phyloP scores from a whole-genome alignment of 1,140 invertebrate species.

The Ceratoteleas bidentatus region DNA sequence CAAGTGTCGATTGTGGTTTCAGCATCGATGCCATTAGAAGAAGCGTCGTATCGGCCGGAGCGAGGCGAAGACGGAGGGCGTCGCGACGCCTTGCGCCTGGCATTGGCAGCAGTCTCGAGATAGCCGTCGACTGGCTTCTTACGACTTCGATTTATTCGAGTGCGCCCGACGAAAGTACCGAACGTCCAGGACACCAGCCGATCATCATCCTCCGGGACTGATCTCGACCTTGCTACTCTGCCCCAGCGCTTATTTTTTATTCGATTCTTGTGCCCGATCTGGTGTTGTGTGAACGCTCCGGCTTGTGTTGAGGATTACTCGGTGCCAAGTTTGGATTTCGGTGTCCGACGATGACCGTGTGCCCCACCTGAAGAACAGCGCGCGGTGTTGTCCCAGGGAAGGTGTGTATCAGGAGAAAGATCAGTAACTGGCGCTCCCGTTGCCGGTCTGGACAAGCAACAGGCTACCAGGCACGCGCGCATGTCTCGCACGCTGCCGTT shows the following conservation, averaged over 20 bases:
- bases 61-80: slow-evolving; percentile 71
- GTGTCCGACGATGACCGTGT: slow-evolving; percentile 8
- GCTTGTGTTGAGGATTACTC: no score
- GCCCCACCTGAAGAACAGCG: neutral
- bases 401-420: neutral
- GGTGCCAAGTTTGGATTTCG: neutral
- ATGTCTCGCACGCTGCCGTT: slow-evolving; percentile 8
- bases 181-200: slow-evolving; percentile 42
- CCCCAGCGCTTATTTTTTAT: slow-evolving; percentile 41
- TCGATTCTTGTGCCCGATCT: slow-evolving; percentile 72
- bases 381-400: neutral
- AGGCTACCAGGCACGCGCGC: slow-evolving; percentile 64
- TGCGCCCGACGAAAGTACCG: slow-evolving; percentile 74
- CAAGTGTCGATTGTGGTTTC: slow-evolving; percentile 53
- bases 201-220: neutral
- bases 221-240: neutral
- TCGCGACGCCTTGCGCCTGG: slow-evolving; percentile 77
- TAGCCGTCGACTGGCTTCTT: slow-evolving; percentile 80
- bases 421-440: neutral
- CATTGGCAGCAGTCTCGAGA: slow-evolving; percentile 81
- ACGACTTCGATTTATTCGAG: slow-evolving; percentile 79
- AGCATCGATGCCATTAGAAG: slow-evolving; percentile 65
- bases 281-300: slow-evolving; percentile 53
- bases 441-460: slow-evolving; percentile 47
- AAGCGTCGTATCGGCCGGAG: slow-evolving; percentile 57